Evolutionary conservation across 1,140 invertebrate species (phyloP), one percentile per base, ranked within the genome.

Genomic region (Caenorhabditis tropicalis): DNA sequence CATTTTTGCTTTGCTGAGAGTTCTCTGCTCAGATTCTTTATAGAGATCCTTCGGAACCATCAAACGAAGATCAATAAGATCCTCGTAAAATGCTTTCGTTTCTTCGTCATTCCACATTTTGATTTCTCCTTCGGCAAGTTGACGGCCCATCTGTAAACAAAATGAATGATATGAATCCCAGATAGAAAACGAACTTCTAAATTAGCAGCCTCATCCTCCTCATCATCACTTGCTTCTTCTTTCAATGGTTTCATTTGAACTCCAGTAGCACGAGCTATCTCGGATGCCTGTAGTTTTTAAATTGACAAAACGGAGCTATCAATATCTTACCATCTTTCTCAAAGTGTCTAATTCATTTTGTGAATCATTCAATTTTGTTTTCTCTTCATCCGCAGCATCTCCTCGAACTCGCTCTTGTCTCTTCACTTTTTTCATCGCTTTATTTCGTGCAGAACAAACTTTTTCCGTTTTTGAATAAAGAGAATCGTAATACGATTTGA

Each of bases 171-270:
- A n/a, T 16, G 15, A 24, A 60, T 19, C 7, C 19, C 49, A 10
- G 21, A 39, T 27, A 60, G 27, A 31, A 60, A 79, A 79, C 10
- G 3, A 29, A 84, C 83, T 70, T 82, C 83, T 36, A 84, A 33
- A 24, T 60, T 81, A 16, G 86, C 86, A 0, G 29, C 24, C 53
- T 87, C 86, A 29, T 85, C 84, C 27, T 86, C 84, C 49, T 87
- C 86, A 70, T 87, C 84, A n/a, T 86, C 86, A 74, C 86, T 87
- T 19, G 83, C 79, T 70, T 87, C 86, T 51, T 87, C 84, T 15
- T 82, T 80, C 56, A 86, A 39, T 19, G 56, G 56, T 39, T 70
- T 81, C 79, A 86, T 49, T 19, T 81, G 3, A 9, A 70, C 7
- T 12, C 83, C 86, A 4, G 82, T 43, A 5, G 39, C 43, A 51